phyloP scores from a whole-genome alignment of 2,888 invertebrate genomes.

The Epirrhoe alternata region DNA sequence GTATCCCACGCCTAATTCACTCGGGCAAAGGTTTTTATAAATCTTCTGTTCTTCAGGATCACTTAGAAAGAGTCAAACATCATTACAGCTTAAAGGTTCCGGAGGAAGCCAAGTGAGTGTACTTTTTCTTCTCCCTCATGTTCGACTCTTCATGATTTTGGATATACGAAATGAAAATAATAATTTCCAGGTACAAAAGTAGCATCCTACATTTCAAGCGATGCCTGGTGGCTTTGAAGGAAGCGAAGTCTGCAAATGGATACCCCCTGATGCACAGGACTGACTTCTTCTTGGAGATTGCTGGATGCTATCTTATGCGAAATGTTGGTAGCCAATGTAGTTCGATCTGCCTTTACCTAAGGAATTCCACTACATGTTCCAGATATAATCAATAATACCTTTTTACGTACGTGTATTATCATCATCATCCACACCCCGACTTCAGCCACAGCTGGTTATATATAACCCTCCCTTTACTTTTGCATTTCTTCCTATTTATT shows the following conservation, averaged over 20 bases:
- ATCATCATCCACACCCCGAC: too few species aligned
- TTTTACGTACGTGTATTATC: too few species aligned
- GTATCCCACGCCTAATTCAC: too few species aligned
- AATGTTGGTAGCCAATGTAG: slow-evolving; percentile 57
- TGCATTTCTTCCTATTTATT: too few species aligned
- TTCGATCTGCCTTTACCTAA: background rate
- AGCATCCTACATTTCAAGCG: slow-evolving; percentile 71
- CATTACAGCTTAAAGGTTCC: slow-evolving; percentile 58
- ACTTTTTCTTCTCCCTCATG: background rate
- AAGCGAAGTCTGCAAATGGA: slow-evolving; percentile 56
- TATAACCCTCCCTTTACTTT: too few species aligned
- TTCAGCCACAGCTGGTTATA: too few species aligned
- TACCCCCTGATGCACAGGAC: slow-evolving; percentile 55
- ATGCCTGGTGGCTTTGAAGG: slow-evolving; percentile 63
- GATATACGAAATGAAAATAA: background rate
- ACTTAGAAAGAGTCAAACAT: slow-evolving; percentile 56
- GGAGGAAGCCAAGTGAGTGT: slow-evolving; percentile 54
- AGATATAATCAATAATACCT: too few species aligned
- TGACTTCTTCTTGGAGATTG: slow-evolving; percentile 68
- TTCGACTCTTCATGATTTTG: background rate
- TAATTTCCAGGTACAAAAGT: slow-evolving; percentile 62
- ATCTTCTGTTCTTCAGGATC: slow-evolving; percentile 47
- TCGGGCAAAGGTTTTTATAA: background rate
- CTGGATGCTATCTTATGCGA: slow-evolving; percentile 71
- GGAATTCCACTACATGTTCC: too few species aligned